Evolutionary conservation across 2,797 vertebrate species (phyloP).

Genomic region (Lepus oiostolus): DNA sequence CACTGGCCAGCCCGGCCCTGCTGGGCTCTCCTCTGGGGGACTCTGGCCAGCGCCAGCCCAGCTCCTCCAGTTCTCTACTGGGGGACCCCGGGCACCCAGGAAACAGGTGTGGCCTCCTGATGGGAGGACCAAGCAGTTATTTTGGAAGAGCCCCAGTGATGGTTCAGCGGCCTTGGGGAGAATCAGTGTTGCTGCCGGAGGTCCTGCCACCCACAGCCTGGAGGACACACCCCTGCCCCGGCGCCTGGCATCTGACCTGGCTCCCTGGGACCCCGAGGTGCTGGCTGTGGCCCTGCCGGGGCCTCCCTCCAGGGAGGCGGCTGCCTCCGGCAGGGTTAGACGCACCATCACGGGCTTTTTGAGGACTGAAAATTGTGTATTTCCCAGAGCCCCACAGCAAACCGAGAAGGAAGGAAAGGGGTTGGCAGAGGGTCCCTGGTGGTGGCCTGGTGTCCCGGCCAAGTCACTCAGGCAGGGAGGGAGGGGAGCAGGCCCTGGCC

Average conservation of each 20-base stretch:
- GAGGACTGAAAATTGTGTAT: slow-evolving; percentile 8
- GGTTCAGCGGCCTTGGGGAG: background rate
- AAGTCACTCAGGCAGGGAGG: background rate
- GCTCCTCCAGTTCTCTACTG: background rate
- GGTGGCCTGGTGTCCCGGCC: no score
- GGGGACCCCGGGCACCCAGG: background rate
- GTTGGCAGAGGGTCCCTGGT: background rate
- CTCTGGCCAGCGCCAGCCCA: background rate
- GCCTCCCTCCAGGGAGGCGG: no score
- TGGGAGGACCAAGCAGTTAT: no score
- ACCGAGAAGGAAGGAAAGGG: background rate
- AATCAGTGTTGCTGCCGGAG: background rate
- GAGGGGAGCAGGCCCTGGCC: background rate
- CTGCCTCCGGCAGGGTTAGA: no score
- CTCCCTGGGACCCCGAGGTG: no score
- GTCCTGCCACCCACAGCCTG: background rate
- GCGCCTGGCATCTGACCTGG: background rate
- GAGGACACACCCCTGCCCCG: background rate
- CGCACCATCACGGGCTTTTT: background rate
- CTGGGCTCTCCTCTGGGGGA: background rate
- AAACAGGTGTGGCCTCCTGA: background rate
- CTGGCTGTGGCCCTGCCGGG: no score
- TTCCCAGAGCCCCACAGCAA: background rate
- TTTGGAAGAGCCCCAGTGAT: background rate
- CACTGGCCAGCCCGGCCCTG: background rate